Base-by-base conservation (phyloP, 2,888 invertebrate species). In the Phasia obesa region DNA sequence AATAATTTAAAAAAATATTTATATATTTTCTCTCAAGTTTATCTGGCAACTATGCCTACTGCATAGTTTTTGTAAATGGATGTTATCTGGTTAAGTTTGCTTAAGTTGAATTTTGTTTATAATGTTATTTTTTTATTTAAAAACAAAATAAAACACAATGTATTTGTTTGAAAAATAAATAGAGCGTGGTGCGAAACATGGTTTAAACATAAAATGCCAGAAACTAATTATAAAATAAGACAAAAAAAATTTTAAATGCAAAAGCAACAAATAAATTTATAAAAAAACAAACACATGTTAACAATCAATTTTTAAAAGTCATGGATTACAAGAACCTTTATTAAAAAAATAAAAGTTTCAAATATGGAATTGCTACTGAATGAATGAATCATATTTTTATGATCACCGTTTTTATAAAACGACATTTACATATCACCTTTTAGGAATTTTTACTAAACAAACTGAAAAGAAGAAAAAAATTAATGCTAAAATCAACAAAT, bases 111-210 rank as follows among this genome's bases (percentile, higher is more conserved):
- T 53, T 67, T 71, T 64, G 17, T 27, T 27, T 55, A 64, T 19
- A 13, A 35, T 55, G 38, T 62, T 25, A 17, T 70, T 47, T 15
- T 6, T 57, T 71, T 44, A 6, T 51, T 57, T 70, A 3, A 17
- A 19, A 64, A 60, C 47, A 21, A 27, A 55, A 62, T 49, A 59
- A 31, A 78, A 67, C 51, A 59, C 73, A 69, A 73, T 84, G 49
- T 62, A 67, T 75, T 57, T 67, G 57, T 42, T 35, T 35, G 9
- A 35, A 59, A 69, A 60, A 60, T 60, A 77, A 84, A 77, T 76
- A 81, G 84, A 81, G 77, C 80, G 76, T 80, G 73, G 42, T 70
- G 42, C 47, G 25, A 59, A 77, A 69, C 67, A 71, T 71, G 78
- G 62, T 59, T 69, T 81, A 4, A 69, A 81, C 64, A 57, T 38